Conservation (phyloP, 2,797 vertebrate genomes). For the Crossoptilon crossoptilon region DNA sequence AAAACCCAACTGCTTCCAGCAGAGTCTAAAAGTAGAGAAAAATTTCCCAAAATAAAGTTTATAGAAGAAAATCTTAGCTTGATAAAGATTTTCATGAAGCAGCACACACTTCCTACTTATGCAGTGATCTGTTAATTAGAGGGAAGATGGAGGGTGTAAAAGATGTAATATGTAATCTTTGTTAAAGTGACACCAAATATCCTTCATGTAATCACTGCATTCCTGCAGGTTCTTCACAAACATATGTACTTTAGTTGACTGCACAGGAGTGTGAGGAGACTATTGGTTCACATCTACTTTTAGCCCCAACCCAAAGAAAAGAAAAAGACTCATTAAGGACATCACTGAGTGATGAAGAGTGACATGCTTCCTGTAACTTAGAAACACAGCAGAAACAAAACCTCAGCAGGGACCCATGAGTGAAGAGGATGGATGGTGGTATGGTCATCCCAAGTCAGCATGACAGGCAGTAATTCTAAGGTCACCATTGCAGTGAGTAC, state of each 20-base stretch:
- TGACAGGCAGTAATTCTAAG: neutral
- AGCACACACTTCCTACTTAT: neutral
- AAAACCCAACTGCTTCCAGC: neutral
- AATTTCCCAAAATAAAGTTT: neutral
- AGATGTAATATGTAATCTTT: neutral
- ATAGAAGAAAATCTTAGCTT: neutral
- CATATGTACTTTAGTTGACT: neutral
- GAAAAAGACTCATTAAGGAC: neutral
- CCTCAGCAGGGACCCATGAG: fast-evolving
- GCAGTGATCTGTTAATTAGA: neutral
- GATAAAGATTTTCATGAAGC: neutral
- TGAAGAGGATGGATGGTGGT: neutral
- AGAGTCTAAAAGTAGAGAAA: neutral
- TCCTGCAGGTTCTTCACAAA: neutral
- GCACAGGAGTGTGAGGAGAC: fast-evolving
- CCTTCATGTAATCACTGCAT: neutral
- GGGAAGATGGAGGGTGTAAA: neutral
- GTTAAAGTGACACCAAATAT: neutral
- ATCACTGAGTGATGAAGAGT: neutral
- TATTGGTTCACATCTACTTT: neutral
- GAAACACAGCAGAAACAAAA: neutral
- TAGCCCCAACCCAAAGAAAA: neutral
- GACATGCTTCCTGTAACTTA: neutral
- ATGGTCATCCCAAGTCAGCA: neutral
- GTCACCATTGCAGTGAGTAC: neutral